Evolutionary conservation across 2,113 vertebrate genomes (phyloP), one percentile per base, ranked within the genome.

Genomic region (Crocuta crocuta): DNA sequence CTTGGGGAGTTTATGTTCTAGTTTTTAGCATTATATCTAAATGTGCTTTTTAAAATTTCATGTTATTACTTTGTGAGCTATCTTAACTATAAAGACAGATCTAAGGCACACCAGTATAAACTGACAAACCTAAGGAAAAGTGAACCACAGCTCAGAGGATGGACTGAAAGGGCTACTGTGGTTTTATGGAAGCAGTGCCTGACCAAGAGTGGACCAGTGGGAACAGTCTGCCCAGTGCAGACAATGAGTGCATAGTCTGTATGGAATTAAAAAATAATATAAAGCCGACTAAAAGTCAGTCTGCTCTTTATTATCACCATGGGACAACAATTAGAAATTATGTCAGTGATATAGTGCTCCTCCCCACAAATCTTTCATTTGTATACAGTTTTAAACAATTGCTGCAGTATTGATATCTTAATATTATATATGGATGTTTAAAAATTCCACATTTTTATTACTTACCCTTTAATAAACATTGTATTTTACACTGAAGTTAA

Each of bases 121-220:
- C 23, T 39, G n/a, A 76, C 3, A 91, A 61, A 48, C 17, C 35
- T 66, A 91, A 83, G 35, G 7, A 55, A 17, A 81, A 70, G 2
- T n/a, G n/a, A 88, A 2, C n/a, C 23, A 24, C 16, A 91, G 39
- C 23, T 53, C 26, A 74, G 17, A 33, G 2, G 55, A 24, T 28
- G 16, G 33, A 11, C 10, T 43, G n/a, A 3, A 58, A 17, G 7
- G 2, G 10, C 7, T 35, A 1, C 50, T 16, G 0, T 26, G 63
- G 33, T 4, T n/a, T 43, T 43, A 33, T 5, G 24, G 35, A 93
- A 66, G 19, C 9, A 10, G 8, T 68, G 9, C 31, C 70, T 10
- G 6, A 21, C 26, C 65, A 17, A 79, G 33, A 61, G 21, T 7
- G 31, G 12, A 23, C 35, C 7, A 0, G 0, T 28, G 35, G 10